These are phyloP conservation scores for Danaus chrysippus DNA, from an alignment of 2,888 invertebrate genomes.

Conservation along the genomic window DNA sequence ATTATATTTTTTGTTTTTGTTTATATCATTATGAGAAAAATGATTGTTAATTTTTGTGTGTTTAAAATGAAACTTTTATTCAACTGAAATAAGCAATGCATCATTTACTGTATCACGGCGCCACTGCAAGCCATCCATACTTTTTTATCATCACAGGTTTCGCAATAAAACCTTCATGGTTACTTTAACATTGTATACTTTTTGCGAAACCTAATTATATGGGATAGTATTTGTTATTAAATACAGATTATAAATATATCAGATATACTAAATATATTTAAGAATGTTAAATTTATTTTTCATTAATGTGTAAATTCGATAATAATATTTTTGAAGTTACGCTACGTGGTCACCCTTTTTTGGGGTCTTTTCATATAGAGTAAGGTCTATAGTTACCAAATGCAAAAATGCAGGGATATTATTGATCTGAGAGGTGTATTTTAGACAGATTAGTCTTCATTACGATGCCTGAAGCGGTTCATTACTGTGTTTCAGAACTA, in stretches of 20 bases:
- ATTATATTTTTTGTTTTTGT: too few relatives aligned
- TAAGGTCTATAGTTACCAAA: background rate
- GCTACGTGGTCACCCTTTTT: slow-evolving; percentile 26
- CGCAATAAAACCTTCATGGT: slow-evolving; percentile 19
- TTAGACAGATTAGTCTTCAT: background rate
- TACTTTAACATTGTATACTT: slow-evolving; percentile 11
- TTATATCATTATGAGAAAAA: too few relatives aligned
- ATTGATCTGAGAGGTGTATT: too few relatives aligned
- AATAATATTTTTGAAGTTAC: background rate
- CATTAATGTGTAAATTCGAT: too few relatives aligned
- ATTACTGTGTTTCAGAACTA: slow-evolving; percentile 23
- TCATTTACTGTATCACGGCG: slow-evolving; percentile 39
- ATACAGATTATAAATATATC: background rate
- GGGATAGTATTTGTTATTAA: slow-evolving; percentile 3
- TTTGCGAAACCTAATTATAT: slow-evolving; percentile 5
- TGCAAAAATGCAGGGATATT: background rate
- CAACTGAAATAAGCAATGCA: slow-evolving; percentile 23
- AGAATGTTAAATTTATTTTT: too few relatives aligned
- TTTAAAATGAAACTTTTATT: slow-evolving; percentile 20
- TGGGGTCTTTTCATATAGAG: slow-evolving; percentile 5
- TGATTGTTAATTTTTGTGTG: too few relatives aligned
- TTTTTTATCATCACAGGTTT: slow-evolving; percentile 30
- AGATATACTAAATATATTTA: background rate
- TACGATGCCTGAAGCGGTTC: slow-evolving; percentile 15
- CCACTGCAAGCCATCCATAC: slow-evolving; percentile 49